Conservation (phyloP, 2,113 vertebrate genomes). For the Microtus richardsoni region DNA sequence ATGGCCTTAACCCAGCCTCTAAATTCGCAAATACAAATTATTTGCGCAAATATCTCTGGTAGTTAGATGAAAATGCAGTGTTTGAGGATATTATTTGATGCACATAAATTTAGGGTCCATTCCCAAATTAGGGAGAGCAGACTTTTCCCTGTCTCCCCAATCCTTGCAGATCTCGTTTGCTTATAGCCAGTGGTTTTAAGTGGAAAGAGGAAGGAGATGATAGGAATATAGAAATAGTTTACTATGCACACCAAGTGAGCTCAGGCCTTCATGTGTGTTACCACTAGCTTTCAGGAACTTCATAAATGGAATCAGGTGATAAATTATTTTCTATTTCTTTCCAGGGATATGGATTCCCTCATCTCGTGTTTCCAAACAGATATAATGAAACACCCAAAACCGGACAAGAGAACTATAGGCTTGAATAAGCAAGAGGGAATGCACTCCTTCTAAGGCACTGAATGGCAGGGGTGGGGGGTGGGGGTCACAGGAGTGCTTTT, state of each 20-base stretch:
- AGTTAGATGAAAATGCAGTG: conserved; percentile 65
- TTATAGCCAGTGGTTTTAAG: neutral
- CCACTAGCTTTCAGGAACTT: neutral
- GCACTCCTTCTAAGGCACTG: conserved; percentile 51
- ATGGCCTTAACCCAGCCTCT: conserved; percentile 64
- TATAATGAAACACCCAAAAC: conserved; percentile 51
- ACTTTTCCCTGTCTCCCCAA: rapidly evolving
- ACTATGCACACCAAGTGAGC: neutral
- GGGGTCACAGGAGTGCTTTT: conserved; percentile 62
- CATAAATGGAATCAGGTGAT: neutral
- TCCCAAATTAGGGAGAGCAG: neutral
- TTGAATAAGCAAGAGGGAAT: conserved; percentile 53
- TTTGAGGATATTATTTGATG: conserved; percentile 69
- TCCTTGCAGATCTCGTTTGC: neutral
- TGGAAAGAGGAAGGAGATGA: neutral
- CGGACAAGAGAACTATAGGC: conserved; percentile 26
- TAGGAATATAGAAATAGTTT: conserved; percentile 48
- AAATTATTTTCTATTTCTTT: conserved; percentile 62
- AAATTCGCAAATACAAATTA: conserved; percentile 75
- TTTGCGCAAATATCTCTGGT: conserved; percentile 70
- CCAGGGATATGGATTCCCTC: conserved; percentile 55
- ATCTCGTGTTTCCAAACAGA: conserved; percentile 52
- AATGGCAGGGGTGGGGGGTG: conserved; percentile 48
- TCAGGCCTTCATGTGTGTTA: neutral
- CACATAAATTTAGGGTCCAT: conserved; percentile 51